Evolutionary conservation across 2,888 invertebrate species (phyloP), one percentile per base, ranked within the genome.

Genomic region (Ectropis crepuscularia): DNA sequence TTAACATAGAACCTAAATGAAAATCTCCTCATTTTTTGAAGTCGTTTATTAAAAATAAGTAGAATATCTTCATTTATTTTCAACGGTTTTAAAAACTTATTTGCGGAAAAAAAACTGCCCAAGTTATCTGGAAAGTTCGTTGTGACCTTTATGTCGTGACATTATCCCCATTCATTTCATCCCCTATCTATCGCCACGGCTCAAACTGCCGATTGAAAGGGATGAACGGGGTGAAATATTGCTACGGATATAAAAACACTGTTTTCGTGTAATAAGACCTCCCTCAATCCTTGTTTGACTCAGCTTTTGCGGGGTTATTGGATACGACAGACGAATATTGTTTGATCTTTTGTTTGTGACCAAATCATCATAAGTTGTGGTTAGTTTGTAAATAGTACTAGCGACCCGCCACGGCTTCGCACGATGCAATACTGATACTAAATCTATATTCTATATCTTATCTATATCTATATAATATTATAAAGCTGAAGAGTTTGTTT

Each of bases 271-370:
- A 62, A 63, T 64, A 62, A 63, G 64, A 68, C 68, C 70, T 68
- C 64, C 66, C 66, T 70, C 64, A 68, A 70, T 68, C 64, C 66
- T 68, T 50, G 64, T 66, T 68, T 66, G 58, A 70, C 66, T 64
- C 68, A 66, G 64, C 68, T 47, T 57, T 47, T 53, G 60, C 45
- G 36, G 45, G n/a, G 54, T 64, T 70, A 70, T 70, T 61, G 63
- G 62, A 10, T 8, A 38, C 49, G 64, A 66, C 55, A 43, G 60
- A 57, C 62, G 63, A 50, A 65, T 60, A 53, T 58, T 41, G 54
- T 59, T 50, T 55, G 38, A n/a, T 59, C 53, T 57, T 62, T 46
- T 50, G 54, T 37, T 57, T 39, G 36, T 11, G 42, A 57, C 36
- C 2, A n/a, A 47, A 48, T 28, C 0, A 9, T 46, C n/a, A 28